A percentile compares a stretch with the other conserved stretches of the same genome.
Conservation (phyloP, 2,113 vertebrate species). For the Rutilus rutilus region DNA sequence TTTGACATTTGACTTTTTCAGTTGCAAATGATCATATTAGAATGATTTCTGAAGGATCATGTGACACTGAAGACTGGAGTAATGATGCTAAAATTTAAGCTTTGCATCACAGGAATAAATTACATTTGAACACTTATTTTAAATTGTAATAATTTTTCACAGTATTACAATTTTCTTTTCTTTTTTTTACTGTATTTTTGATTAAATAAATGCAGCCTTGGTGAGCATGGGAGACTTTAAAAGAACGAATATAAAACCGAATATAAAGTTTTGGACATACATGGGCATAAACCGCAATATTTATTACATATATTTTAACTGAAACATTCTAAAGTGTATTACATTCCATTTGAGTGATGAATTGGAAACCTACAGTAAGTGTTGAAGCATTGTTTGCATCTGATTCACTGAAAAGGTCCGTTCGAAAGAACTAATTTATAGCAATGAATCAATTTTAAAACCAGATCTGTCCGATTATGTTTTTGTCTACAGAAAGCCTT, state of each 20-base stretch:
- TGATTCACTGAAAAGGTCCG: not conserved
- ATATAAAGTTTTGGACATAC: not conserved
- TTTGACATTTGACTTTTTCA: not conserved
- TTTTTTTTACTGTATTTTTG: not conserved
- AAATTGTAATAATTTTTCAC: not conserved
- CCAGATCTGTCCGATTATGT: not conserved
- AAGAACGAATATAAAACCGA: too few relatives aligned
- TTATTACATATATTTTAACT: not conserved
- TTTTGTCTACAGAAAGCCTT: conserved; percentile 81
- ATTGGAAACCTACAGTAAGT: not conserved
- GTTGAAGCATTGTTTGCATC: not conserved
- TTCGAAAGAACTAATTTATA: not conserved
- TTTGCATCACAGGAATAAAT: not conserved
- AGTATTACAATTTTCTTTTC: not conserved
- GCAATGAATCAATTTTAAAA: not conserved
- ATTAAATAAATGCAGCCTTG: not conserved
- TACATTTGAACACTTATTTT: not conserved
- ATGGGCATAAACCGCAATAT: not conserved
- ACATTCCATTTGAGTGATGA: not conserved
- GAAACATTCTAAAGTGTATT: not conserved
- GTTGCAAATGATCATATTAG: too few relatives aligned
- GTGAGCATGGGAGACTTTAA: not conserved
- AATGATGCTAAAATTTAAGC: not conserved
- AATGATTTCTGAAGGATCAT: too few relatives aligned
- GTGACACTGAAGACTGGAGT: too few relatives aligned